A percentile compares a stretch with the other conserved stretches of the same genome.
Evolutionary conservation across 2,888 invertebrate species (phyloP).

Genomic region (Eupithecia vulgata): DNA sequence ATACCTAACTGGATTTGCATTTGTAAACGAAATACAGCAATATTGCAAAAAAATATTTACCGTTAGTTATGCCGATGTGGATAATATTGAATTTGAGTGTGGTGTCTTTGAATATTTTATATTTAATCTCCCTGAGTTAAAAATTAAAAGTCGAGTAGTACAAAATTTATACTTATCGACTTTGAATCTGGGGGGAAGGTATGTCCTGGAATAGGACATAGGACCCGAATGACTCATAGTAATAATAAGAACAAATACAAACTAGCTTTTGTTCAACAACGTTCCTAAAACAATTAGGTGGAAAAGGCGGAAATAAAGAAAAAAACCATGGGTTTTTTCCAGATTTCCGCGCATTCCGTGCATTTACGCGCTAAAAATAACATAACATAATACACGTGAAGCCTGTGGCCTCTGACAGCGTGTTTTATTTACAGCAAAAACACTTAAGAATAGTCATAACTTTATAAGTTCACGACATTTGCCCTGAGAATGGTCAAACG

Average conservation of each 20-base stretch:
- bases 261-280: background rate
- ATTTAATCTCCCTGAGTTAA: background rate
- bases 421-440: conserved; percentile 7
- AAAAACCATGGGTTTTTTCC: background rate
- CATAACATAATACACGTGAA: background rate
- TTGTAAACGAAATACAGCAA: background rate
- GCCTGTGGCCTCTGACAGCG: background rate
- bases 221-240: background rate
- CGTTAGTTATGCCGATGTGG: background rate
- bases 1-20: background rate
- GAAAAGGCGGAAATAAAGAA: background rate
- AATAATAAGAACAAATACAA: background rate
- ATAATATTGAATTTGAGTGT: background rate
- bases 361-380: background rate
- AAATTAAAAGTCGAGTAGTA: too few relatives aligned
- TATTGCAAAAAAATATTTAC: background rate
- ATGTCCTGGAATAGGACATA: background rate
- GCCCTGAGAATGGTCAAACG: conserved; percentile 20
- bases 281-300: background rate
- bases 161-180: too few relatives aligned
- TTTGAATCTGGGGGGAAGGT: background rate
- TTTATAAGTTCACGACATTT: conserved; percentile 22
- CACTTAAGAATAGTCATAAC: conserved; percentile 20
- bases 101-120: background rate
- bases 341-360: too few relatives aligned